These are phyloP conservation scores for Cyprinus carpio DNA, from an alignment of 2,113 vertebrate species.

Conservation along the genomic window DNA sequence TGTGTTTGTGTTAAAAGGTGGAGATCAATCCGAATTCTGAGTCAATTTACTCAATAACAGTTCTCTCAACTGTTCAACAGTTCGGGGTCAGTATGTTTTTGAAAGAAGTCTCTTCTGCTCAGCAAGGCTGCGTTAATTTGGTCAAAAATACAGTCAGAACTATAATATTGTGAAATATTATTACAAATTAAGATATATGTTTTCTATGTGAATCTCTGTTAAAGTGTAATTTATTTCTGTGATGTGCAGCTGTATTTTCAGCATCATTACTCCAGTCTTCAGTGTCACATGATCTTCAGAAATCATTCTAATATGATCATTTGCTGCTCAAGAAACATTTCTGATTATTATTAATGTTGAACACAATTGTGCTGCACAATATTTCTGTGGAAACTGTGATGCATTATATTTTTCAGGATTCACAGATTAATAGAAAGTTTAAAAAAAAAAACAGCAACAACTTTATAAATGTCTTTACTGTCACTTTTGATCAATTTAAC, in stretches of 20 bases:
- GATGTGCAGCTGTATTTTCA: too few species aligned
- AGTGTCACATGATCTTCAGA: too few species aligned
- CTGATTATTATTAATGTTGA: too few species aligned
- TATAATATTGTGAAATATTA: background rate
- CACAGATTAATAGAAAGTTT: too few species aligned
- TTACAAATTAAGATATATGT: accelerated
- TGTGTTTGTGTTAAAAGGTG: background rate
- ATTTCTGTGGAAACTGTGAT: too few species aligned
- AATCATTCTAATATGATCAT: too few species aligned
- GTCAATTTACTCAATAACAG: background rate
- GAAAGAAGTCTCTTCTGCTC: background rate
- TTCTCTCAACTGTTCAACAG: background rate
- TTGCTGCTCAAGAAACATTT: background rate
- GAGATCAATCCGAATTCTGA: background rate
- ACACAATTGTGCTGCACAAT: too few species aligned
- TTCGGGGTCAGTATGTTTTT: background rate
- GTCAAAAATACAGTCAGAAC: background rate
- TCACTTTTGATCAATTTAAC: too few species aligned
- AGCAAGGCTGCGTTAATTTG: background rate
- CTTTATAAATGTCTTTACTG: too few species aligned
- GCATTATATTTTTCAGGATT: too few species aligned
- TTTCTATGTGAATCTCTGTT: background rate
- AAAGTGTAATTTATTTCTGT: too few species aligned
- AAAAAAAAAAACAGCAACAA: background rate
- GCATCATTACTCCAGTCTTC: too few species aligned